A percentile compares a stretch with the other conserved stretches of the same genome.
These are phyloP conservation scores for human DNA, from an alignment of 2,113 vertebrate genomes.

Conservation along the genomic window DNA sequence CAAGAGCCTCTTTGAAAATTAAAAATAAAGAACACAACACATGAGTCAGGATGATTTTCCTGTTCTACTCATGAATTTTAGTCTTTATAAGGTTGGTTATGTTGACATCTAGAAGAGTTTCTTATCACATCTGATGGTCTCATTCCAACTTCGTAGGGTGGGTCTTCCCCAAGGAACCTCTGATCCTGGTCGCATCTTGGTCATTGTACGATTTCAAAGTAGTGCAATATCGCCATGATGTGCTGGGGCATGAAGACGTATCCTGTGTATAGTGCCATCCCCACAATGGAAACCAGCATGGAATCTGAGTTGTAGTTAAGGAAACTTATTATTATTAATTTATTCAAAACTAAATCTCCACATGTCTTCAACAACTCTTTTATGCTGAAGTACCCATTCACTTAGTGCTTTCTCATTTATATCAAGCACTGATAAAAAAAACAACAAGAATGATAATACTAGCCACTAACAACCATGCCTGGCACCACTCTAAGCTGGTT, in stretches of 20 bases:
- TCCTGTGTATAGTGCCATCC: constrained; percentile 97
- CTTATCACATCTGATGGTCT: constrained; percentile 64
- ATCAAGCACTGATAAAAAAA: neutral
- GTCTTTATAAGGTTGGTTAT: constrained; percentile 73
- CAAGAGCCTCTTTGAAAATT: constrained; percentile 84
- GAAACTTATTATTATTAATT: constrained; percentile 75
- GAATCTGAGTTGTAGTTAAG: constrained; percentile 90
- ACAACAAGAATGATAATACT: neutral
- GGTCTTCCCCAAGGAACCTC: constrained; percentile 73
- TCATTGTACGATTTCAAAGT: constrained; percentile 97
- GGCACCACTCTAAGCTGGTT: neutral
- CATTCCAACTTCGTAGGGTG: constrained; percentile 68
- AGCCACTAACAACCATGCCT: neutral
- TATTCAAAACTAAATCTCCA: neutral
- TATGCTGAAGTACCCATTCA: neutral
- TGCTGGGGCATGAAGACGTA: constrained; percentile 99
- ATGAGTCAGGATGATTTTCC: constrained; percentile 76
- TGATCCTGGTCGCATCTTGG: constrained; percentile 48
- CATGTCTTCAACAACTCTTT: neutral
- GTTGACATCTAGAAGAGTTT: constrained; percentile 57
- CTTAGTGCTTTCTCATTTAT: neutral
- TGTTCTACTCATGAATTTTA: constrained; percentile 73
- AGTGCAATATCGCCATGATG: constrained; percentile 98
- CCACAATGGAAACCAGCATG: constrained; percentile 93
- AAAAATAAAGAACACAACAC: constrained; percentile 86